Evolutionary conservation across 2,113 vertebrate species (phyloP), one percentile per base, ranked within the genome.

Genomic region (Dasyornis broadbenti): DNA sequence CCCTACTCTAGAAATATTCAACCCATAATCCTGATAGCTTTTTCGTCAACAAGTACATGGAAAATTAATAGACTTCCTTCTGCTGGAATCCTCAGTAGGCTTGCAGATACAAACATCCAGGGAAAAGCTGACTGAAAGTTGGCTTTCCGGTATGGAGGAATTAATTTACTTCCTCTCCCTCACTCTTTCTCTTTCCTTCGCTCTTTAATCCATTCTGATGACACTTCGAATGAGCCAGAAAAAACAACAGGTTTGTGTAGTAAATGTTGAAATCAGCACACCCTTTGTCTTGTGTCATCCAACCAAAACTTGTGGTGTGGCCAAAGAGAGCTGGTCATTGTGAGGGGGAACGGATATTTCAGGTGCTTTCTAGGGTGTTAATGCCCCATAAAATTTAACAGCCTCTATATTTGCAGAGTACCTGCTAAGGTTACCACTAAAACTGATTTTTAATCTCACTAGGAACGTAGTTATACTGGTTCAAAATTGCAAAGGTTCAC

Each of bases 1-100:
- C 96, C 94, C 92, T 96, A 97, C 96, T 98, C 97, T 98, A 97
- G 97, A 98, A 98, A 98, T 98, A 98, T 98, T 98, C 98, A 98
- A 93, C 97, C 97, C 97, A 98, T 99, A 99, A 99, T 99, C 98
- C 98, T 98, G 97, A 97, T 98, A 98, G 98, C 97, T 98, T 98
- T 98, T 98, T 98, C 97, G 98, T 99, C 98, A 99, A 99, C 98
- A 98, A 97, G 96, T 98, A 96, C 97, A 97, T 97, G 97, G 98
- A 97, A 99, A 99, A 99, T 99, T 98, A 99, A 99, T 99, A 98
- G 98, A 98, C 98, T 98, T 98, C 98, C 97, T 98, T 97, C 96
- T 97, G 94, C 96, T 97, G 97, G 97, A 98, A 98, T 98, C 97
- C 98, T 97, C 96, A 70, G 88, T 96, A 97, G 98, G 95, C 93